Conservation (phyloP, 2,797 vertebrate species). For the Craterocephalus amniculus region DNA sequence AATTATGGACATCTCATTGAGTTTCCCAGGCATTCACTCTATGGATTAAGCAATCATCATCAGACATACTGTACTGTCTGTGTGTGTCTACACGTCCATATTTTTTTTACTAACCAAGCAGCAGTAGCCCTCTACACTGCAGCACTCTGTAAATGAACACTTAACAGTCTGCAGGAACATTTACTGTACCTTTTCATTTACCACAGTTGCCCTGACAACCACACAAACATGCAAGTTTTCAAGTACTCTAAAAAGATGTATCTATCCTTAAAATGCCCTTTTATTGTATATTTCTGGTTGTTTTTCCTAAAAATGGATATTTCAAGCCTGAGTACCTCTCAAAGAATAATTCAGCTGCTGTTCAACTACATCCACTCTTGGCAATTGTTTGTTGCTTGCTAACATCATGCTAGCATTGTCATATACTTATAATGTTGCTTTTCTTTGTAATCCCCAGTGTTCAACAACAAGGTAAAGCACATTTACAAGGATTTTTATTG, state of each 20-base stretch:
- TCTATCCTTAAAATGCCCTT: neutral
- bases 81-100: constrained; percentile 20
- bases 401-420: too few species aligned
- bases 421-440: too few species aligned
- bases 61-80: constrained; percentile 41
- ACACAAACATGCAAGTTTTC: neutral
- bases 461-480: too few species aligned
- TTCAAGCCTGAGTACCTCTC: too few species aligned
- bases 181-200: constrained; percentile 29
- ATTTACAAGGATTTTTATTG: too few species aligned
- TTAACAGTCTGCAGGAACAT: constrained; percentile 27
- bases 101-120: constrained; percentile 18
- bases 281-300: too few species aligned
- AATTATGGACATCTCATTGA: constrained; percentile 62
- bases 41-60: constrained; percentile 62
- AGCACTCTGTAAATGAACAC: constrained; percentile 24
- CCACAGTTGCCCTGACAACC: neutral
- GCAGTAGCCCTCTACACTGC: constrained; percentile 10
- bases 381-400: too few species aligned
- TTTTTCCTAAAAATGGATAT: too few species aligned
- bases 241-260: neutral
- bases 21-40: constrained; percentile 64
- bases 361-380: too few species aligned
- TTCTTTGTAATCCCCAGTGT: too few species aligned
- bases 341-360: too few species aligned